Base-by-base conservation (phyloP, 2,888 invertebrate genomes). In the Diarsia rubi region DNA sequence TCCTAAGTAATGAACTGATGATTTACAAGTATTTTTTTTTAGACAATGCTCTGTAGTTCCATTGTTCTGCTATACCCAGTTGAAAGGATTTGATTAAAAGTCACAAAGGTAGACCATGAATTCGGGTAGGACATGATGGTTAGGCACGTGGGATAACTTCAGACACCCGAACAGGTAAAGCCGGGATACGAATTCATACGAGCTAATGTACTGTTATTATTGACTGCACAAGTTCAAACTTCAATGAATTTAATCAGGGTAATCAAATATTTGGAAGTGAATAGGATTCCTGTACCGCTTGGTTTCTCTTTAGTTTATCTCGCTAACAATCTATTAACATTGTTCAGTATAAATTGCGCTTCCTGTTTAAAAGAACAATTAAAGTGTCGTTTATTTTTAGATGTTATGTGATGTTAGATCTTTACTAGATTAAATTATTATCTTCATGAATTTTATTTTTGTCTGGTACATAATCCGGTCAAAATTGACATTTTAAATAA, bases 381-480 rank as follows among this genome's bases (percentile, higher is more conserved):
- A 68, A 60, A 59, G 69, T 60, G 52, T 31, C 42, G 44, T 81
- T 68, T 84, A 82, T 86, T 79, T 82, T 78, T 86, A 82, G 60
- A 72, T 69, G 42, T 31, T 69, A 59, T 71, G 66, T 69, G 70
- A 68, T 84, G 69, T 73, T 68, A 74, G 42, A 69, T 31, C 27
- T 54, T 24, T 54, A 5, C 16, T 59, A 49, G 47, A 47, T 64
- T 64, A 70, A 68, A 76, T 69, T 60, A 57, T 47, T 21, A 69
- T 70, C n/a, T 47, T 37, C 27, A 21, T 52, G 31, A n/a, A 59
- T 47, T 62, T 60, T 59, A 42, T 66, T 67, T 49, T 67, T n/a
- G 54, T 60, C 31, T 66, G 27, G 57, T 45, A 45, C 0, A 14
- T 45, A 45, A 8, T 37, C 37, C 37, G 37, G 37, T 37, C 8